Base-by-base conservation (phyloP, 2,113 vertebrate species). In the Fulmarus glacialis region DNA sequence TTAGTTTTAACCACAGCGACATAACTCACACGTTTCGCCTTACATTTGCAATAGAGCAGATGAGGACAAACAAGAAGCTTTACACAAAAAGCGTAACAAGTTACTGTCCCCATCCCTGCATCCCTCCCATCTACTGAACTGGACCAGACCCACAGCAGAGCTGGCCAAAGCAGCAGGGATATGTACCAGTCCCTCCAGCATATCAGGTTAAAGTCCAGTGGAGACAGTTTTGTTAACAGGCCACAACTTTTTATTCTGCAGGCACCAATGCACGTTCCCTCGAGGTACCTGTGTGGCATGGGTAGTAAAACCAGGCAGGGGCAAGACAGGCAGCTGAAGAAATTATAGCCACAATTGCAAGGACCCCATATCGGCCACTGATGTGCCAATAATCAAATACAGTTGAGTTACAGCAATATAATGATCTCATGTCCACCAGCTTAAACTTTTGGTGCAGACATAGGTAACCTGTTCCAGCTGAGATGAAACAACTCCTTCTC, bases 331-430 rank as follows among this genome's bases (percentile, higher is more conserved):
- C 60, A 82, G 36, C 70, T 11, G 11, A 89, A 58, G 36, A 52
- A 82, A 18, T 52, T 50, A 59, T 5, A 83, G 45, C 23, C 70
- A 53, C 70, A 67, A 47, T 11, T 60, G 32, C 22, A 82, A 67
- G 60, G 43, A 43, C 17, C 18, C 27, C 38, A 0, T 12, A 45
- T 32, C 1, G 0, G 36, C 30, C n/a, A 48, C 8, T 30, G 32
- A 42, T 10, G 11, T 48, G n/a, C 30, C 64, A 56, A 32, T 22
- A 70, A 48, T 21, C 38, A 90, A 90, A 53, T 6, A 40, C 18
- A 58, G 58, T 2, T 85, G 53, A 72, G 34, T 52, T 86, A 77
- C 26, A 48, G 66, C 0, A 1, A 81, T 52, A 36, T 7, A 87
- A 74, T 2, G 9, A 40, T 36, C 26, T 74, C 17, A 1, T 0